Base-by-base conservation (phyloP, 2,888 invertebrate species). In the Aplocera efformata region DNA sequence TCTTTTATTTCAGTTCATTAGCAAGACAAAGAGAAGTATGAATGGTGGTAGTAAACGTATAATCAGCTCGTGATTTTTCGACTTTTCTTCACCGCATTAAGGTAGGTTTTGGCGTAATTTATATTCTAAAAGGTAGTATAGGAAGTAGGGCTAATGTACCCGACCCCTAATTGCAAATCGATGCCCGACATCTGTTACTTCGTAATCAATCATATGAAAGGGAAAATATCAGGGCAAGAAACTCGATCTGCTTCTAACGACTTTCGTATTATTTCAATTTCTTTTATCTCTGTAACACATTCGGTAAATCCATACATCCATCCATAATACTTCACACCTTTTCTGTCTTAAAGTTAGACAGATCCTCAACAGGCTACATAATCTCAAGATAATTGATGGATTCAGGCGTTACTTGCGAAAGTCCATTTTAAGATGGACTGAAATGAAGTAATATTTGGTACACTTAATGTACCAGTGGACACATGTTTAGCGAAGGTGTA, bases 161-260 rank as follows among this genome's bases (percentile, higher is more conserved):
- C 52, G 47, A 23, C 55, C 58, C 58, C 55, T 76, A 76, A 78
- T 75, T 73, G 61, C 62, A 56, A 75, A 79, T 79, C 76, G 74
- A 79, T 79, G 54, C 28, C 23, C 10, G 45, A 57, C 71, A 72
- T 60, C 67, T 71, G 67, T 41, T 63, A 55, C 53, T 57, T 42
- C 32, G 17, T 30, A 33, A 38, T 32, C 30, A 25, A 59, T 62
- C 42, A 45, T 49, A 40, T 42, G 52, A 42, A 30, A 26, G 33
- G 10, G 32, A 17, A 41, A 44, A 30, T 23, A 34, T 23, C 17
- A 21, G 10, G 11, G 24, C 42, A 41, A 22, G 25, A 30, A 21
- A 9, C 30, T 6, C 10, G 17, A 8, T 7, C 4, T 8, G 6
- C 13, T 5, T 17, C 5, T 17, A 17, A 17, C 13, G 5, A 17